Evolutionary conservation across 2,113 vertebrate species (phyloP), one percentile per base, ranked within the genome.

Genomic region (Acanthisitta chloris): DNA sequence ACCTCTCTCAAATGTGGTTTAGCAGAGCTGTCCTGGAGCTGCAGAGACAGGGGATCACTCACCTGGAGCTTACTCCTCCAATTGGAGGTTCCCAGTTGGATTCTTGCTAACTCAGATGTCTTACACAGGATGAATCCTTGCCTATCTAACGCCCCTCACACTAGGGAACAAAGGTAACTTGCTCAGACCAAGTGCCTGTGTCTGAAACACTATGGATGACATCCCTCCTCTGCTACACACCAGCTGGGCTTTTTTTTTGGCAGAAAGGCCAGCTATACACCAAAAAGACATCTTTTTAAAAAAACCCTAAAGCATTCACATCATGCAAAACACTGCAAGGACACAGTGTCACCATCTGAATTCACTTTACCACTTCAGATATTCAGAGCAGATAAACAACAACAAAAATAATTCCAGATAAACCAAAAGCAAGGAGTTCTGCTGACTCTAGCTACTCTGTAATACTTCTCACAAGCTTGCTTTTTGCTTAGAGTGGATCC

Each of bases 61-160:
- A 43, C 36, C n/a, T 49, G 62, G 4, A 84, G 24, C 55, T 36
- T n/a, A 26, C 2, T 7, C 26, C 15, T 18, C n/a, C n/a, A n/a
- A n/a, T n/a, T n/a, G n/a, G n/a, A n/a, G 10, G 42, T 6, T 67
- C 6, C 14, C 17, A 25, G 3, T 0, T 25, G 33, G 4, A 40
- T 23, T 42, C 31, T 46, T 29, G 36, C 21, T 28, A 40, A 51
- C 24, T 64, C 29, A 42, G 19, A 20, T 10, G 24, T 57, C 38
- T 52, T 15, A 25, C 25, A 15, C 3, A 4, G 28, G 21, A 34
- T 33, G 36, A 61, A 52, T 43, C 40, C 43, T 67, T 43, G 17
- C 24, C 28, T 25, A 6, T 8, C 24, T 40, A 48, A 52, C n/a
- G n/a, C 10, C 28, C 38, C 45, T 78, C 0, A 0, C 28, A 24